Percentiles rank a stretch among this genome's conserved stretches.
Evolutionary conservation across 2,113 vertebrate genomes (phyloP).

Genomic region (Nesogale talazaci): DNA sequence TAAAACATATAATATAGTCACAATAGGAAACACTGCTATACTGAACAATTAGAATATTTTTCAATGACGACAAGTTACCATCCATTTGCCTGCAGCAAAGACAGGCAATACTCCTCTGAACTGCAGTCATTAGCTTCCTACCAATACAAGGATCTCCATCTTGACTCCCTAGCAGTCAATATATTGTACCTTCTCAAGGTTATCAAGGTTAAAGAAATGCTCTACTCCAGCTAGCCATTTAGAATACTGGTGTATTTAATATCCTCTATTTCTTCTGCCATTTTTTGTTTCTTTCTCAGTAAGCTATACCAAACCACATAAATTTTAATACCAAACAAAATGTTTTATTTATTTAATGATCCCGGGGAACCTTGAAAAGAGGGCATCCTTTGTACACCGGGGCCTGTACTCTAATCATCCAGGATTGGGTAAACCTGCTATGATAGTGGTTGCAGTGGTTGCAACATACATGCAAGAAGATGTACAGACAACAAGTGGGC

Average conservation of each 20-base stretch:
- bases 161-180: not conserved
- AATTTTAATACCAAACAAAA: not conserved
- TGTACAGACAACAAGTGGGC: too few species aligned
- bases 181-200: not conserved
- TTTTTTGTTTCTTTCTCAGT: not conserved
- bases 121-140: not conserved
- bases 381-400: too few species aligned
- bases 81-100: not conserved
- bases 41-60: constrained; percentile 12
- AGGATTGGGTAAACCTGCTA: too few species aligned
- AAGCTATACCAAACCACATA: not conserved
- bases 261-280: not conserved
- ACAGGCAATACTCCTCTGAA: not conserved
- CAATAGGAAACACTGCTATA: not conserved
- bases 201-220: not conserved
- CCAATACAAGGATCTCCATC: not conserved
- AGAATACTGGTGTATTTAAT: not conserved
- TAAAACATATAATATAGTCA: not conserved
- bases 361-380: too few species aligned
- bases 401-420: too few species aligned
- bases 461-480: too few species aligned
- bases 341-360: not conserved
- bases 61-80: not conserved
- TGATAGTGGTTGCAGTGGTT: too few species aligned
- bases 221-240: not conserved